A percentile compares a stretch with the other conserved stretches of the same genome.
phyloP scores from a whole-genome alignment of 2,888 invertebrate genomes.

The Drosophila putrida region DNA sequence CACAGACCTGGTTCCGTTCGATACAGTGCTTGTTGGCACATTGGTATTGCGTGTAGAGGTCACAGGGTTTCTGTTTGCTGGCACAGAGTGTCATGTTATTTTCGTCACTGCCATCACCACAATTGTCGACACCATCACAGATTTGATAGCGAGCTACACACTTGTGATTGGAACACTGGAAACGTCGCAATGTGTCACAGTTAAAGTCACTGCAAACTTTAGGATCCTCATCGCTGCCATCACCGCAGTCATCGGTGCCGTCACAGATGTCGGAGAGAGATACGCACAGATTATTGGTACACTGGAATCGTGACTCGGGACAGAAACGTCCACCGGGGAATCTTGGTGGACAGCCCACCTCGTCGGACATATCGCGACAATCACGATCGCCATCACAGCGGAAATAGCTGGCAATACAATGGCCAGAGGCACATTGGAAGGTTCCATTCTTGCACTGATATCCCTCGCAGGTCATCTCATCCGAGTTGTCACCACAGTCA shows the following conservation, averaged over 20 bases:
- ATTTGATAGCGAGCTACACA: slow-evolving; percentile 94
- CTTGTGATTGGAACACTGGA: slow-evolving; percentile 95
- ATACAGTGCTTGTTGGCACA: slow-evolving; percentile 96
- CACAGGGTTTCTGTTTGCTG: slow-evolving; percentile 91
- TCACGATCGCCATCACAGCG: slow-evolving; percentile 96
- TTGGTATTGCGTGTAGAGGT: slow-evolving; percentile 92
- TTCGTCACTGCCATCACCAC: slow-evolving; percentile 97
- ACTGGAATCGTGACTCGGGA: slow-evolving; percentile 95
- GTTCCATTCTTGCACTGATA: slow-evolving; percentile 95
- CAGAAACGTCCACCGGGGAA: slow-evolving; percentile 96
- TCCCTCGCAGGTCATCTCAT: slow-evolving; percentile 93
- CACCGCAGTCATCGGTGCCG: slow-evolving; percentile 96
- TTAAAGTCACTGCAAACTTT: slow-evolving; percentile 93
- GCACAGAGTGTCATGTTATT: slow-evolving; percentile 96
- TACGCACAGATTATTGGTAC: slow-evolving; percentile 96
- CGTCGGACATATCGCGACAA: slow-evolving; percentile 95
- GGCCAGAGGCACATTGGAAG: slow-evolving; percentile 96
- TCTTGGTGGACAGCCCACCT: slow-evolving; percentile 94
- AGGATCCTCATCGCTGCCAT: slow-evolving; percentile 94
- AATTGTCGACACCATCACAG: slow-evolving; percentile 97
- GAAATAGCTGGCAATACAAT: slow-evolving; percentile 95
- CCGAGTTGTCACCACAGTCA: slow-evolving; percentile 97
- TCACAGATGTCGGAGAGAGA: slow-evolving; percentile 96
- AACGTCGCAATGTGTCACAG: slow-evolving; percentile 93
- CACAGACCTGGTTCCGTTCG: slow-evolving; percentile 92